Conservation (phyloP, 2,113 vertebrate genomes). For the Cisticola juncidis region DNA sequence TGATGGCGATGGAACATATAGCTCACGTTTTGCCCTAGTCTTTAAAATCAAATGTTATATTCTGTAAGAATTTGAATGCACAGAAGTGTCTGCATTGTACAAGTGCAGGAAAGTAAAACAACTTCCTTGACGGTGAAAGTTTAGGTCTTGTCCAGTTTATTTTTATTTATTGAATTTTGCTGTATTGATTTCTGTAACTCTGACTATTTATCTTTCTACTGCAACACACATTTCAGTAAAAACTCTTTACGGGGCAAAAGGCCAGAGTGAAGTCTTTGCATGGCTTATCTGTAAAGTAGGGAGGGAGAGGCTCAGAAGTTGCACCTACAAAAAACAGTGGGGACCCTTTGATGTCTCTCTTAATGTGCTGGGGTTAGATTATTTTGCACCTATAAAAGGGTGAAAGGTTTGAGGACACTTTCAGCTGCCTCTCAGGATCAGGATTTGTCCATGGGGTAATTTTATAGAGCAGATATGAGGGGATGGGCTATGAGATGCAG, state of each 20-base stretch:
- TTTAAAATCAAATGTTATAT: constrained; percentile 8
- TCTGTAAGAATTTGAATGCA: not conserved
- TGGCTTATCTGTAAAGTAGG: constrained; percentile 71
- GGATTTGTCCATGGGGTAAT: constrained; percentile 66
- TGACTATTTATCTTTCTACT: constrained; percentile 67
- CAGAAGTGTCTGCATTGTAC: not conserved
- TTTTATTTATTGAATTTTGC: constrained; percentile 64
- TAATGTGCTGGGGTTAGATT: constrained; percentile 75
- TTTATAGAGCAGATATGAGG: constrained; percentile 64
- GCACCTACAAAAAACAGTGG: constrained; percentile 71
- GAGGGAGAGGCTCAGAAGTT: constrained; percentile 60
- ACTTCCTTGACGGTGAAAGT: constrained; percentile 34
- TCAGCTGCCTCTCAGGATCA: constrained; percentile 66
- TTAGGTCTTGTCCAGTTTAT: constrained; percentile 50
- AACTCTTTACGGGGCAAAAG: constrained; percentile 69
- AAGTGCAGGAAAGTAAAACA: constrained; percentile 28
- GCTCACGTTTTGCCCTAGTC: constrained; percentile 1
- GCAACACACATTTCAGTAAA: constrained; percentile 65
- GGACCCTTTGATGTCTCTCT: constrained; percentile 73
- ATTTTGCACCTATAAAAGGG: constrained; percentile 71
- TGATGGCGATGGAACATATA: not conserved
- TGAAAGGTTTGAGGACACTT: constrained; percentile 72
- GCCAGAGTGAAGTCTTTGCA: constrained; percentile 65
- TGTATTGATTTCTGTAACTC: constrained; percentile 67
- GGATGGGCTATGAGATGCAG: constrained; percentile 49